phyloP scores from a whole-genome alignment of 1,140 invertebrate species.

The Liolophura sinensis region DNA sequence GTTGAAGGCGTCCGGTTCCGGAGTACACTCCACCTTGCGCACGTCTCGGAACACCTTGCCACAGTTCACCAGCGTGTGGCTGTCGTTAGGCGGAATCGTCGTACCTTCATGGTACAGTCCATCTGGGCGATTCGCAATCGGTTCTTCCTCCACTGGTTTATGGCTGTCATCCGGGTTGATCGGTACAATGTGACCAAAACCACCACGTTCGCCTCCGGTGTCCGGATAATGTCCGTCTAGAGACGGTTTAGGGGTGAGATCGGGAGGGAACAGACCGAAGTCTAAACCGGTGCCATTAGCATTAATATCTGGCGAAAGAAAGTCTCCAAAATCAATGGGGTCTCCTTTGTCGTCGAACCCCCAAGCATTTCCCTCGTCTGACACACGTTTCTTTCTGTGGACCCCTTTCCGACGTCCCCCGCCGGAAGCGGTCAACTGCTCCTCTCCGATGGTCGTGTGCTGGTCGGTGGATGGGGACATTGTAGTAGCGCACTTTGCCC shows the following conservation, averaged over 20 bases:
- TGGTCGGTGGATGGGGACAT: slow-evolving; percentile 7
- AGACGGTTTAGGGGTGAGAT: too few relatives aligned
- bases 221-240: neutral
- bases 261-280: too few relatives aligned
- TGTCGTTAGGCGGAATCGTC: neutral
- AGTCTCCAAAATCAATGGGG: too few relatives aligned
- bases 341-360: too few relatives aligned
- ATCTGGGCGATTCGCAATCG: neutral
- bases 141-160: neutral
- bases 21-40: slow-evolving; percentile 70
- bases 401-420: too few relatives aligned
- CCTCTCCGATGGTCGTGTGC: neutral
- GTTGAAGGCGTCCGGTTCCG: slow-evolving; percentile 82
- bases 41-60: slow-evolving; percentile 30
- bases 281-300: too few relatives aligned
- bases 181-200: neutral
- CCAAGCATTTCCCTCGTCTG: too few relatives aligned
- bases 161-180: neutral
- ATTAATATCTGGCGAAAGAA: too few relatives aligned
- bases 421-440: too few relatives aligned
- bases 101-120: neutral
- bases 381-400: too few relatives aligned
- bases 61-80: slow-evolving; percentile 15
- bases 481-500: slow-evolving; percentile 26
- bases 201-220: neutral